phyloP scores from a whole-genome alignment of 1,140 invertebrate species.

The Polypedilum vanderplanki region DNA sequence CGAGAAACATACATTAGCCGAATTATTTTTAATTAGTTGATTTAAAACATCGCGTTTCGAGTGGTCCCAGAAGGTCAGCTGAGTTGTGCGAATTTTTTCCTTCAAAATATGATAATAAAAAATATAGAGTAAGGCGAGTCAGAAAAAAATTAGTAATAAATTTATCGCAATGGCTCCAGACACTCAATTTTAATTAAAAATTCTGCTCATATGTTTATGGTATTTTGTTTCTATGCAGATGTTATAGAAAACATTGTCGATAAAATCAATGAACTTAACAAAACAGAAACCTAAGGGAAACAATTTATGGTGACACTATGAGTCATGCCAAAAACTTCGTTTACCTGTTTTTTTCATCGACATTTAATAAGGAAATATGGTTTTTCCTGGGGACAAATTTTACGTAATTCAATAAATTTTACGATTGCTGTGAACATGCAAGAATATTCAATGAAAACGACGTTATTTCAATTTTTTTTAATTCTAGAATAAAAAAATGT shows the following conservation, averaged over 20 bases:
- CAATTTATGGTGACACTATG: conserved; percentile 16
- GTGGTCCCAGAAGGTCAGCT: neutral
- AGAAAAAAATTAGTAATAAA: neutral
- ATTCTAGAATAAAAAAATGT: too few relatives aligned
- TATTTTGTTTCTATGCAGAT: neutral
- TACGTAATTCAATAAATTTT: too few relatives aligned
- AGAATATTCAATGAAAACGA: too few relatives aligned
- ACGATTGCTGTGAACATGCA: too few relatives aligned
- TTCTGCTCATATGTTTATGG: neutral
- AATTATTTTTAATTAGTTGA: neutral
- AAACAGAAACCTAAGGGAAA: neutral
- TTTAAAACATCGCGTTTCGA: neutral
- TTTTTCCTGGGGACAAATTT: too few relatives aligned
- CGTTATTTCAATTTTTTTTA: too few relatives aligned
- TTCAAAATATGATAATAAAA: neutral
- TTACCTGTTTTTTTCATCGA: neutral
- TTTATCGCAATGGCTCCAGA: neutral
- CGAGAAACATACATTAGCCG: conserved; percentile 10
- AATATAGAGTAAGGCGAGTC: conserved; percentile 7
- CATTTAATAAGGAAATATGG: conserved; percentile 18
- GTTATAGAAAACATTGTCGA: neutral
- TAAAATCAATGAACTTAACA: conserved; percentile 6
- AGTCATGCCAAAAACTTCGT: conserved; percentile 1
- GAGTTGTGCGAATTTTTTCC: neutral
- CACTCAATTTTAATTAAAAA: conserved; percentile 5